Percentiles rank a stretch among this genome's conserved stretches.
phyloP scores from a whole-genome alignment of 1,140 invertebrate species.

The Nylanderia fulva region DNA sequence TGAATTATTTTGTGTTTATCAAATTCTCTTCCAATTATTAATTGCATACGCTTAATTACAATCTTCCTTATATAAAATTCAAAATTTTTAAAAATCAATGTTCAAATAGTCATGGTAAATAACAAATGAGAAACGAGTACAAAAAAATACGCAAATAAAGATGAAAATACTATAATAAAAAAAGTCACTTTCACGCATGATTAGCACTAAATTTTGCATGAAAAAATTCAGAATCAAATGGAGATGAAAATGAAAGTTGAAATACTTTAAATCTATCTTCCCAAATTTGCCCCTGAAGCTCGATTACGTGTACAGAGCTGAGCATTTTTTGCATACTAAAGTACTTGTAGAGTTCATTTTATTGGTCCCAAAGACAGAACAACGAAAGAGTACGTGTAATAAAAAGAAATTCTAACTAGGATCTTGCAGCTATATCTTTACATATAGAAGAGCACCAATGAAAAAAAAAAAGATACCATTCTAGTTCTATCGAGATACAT shows the following conservation, averaged over 20 bases:
- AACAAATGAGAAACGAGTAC: neutral
- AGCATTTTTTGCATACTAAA: slow-evolving; percentile 45
- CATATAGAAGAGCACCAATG: slow-evolving; percentile 42
- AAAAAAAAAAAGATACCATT: slow-evolving; percentile 47
- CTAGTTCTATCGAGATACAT: slow-evolving; percentile 59
- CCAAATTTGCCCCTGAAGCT: slow-evolving; percentile 27
- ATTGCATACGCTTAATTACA: neutral
- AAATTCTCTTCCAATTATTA: neutral
- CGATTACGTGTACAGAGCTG: slow-evolving; percentile 55
- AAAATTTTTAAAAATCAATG: neutral
- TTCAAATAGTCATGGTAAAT: neutral
- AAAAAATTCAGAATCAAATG: neutral
- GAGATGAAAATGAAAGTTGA: neutral
- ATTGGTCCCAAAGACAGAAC: slow-evolving; percentile 2
- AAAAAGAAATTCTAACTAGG: slow-evolving; percentile 27
- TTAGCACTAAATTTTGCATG: neutral
- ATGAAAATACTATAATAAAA: neutral
- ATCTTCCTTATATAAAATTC: neutral
- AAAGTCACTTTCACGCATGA: neutral
- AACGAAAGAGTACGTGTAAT: slow-evolving; percentile 32
- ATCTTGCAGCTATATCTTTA: slow-evolving; percentile 50
- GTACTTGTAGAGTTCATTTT: slow-evolving; percentile 51
- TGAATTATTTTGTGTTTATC: neutral
- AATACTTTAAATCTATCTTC: neutral
- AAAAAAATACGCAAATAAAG: neutral